Evolutionary conservation across 2,113 vertebrate species (phyloP).

Genomic region (Geococcyx californianus): DNA sequence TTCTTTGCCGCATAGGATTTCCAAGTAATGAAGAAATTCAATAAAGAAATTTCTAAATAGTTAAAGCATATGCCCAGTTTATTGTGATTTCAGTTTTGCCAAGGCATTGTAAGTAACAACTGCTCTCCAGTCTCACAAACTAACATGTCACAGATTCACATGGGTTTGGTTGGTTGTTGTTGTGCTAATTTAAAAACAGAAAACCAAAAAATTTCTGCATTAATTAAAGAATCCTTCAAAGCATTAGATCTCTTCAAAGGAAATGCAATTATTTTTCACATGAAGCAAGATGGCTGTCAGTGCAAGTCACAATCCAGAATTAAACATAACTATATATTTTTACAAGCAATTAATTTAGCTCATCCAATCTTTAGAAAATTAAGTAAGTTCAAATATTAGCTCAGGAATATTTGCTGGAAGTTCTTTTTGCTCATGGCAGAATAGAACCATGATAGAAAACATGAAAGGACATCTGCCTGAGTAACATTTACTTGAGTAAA

Average conservation of each 20-base stretch:
- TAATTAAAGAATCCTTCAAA: neutral
- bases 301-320: neutral
- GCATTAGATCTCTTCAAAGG: neutral
- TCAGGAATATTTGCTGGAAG: neutral
- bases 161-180: neutral
- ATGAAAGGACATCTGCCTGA: neutral
- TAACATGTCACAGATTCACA: neutral
- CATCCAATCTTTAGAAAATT: neutral
- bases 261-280: neutral
- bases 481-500: neutral
- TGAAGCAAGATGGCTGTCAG: neutral
- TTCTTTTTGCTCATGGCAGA: neutral
- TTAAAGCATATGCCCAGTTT: neutral
- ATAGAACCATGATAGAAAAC: neutral
- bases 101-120: neutral
- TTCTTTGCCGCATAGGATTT: neutral
- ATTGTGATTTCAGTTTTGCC: neutral
- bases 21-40: neutral
- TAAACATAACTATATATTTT: neutral
- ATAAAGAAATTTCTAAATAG: neutral
- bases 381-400: neutral
- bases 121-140: neutral
- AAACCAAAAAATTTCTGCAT: neutral
- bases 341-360: neutral
- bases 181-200: neutral